Base-by-base conservation (phyloP, 2,888 invertebrate genomes). In the Euphydryas editha region DNA sequence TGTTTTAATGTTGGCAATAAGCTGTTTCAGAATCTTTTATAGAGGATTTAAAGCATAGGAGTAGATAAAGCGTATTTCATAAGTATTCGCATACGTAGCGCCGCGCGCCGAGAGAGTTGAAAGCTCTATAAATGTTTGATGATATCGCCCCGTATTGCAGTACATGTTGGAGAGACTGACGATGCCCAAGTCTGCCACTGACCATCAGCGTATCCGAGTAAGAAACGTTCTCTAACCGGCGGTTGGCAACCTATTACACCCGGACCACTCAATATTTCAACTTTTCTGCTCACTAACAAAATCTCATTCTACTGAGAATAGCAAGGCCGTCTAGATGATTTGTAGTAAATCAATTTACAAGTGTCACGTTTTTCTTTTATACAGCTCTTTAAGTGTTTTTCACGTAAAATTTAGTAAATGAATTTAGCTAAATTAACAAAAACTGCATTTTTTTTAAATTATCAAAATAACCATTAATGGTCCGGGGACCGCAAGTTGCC, bases 131-230 rank as follows among this genome's bases (percentile, higher is more conserved):
- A 11, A 20, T 17, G n/a, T 56, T 17, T 62, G 57, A 57, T 37
- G 77, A 79, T 80, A 80, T 77, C 72, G 76, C 76, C 82, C 78
- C 82, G 83, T 30, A 30, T 97, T 97, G 92, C 97, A 97, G 97
- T 96, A 95, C 91, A 95, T 97, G 96, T 96, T 97, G 95, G 96
- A 97, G 94, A 95, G 96, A 94, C 96, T 96, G 95, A 95, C 96
- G 94, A 95, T 96, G 94, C 95, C 96, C 94, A 95, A 95, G 94
- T 95, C 95, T 94, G 95, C 95, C 94, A 95, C 95, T 94, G 95
- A 96, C 92, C 96, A 96, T 94, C 96, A 96, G 95, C 96, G 95
- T 93, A 96, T 97, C 94, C 95, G 97, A 96, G 97, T 97, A 97
- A 97, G 97, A 95, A 24, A 39, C 86, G 78, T 77, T 61, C 2